Evolutionary conservation across 2,888 invertebrate genomes (phyloP).

Genomic region (Rhodophaea formosa): DNA sequence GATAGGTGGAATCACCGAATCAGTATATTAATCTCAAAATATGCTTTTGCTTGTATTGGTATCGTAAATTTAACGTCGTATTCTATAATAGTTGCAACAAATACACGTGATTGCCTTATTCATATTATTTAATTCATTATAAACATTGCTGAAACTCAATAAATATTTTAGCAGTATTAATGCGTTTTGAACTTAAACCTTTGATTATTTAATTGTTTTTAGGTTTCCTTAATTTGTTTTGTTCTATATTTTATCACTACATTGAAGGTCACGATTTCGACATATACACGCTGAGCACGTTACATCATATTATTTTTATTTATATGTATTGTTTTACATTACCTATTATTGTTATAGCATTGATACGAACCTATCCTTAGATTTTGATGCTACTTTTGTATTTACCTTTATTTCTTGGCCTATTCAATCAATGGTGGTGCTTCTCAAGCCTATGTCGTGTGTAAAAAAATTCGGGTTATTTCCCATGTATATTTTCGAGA

Average conservation of each 20-base stretch:
- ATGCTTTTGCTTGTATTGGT: slow-evolving; percentile 69
- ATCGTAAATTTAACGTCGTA: slow-evolving; percentile 62
- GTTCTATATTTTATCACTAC: not conserved
- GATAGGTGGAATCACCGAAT: slow-evolving; percentile 67
- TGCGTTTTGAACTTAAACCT: slow-evolving; percentile 33
- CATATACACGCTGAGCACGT: no score
- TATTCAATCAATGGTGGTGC: no score
- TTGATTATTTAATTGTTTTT: not conserved
- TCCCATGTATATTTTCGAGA: no score
- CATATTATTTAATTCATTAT: slow-evolving; percentile 69
- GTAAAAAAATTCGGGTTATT: no score
- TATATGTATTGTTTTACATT: no score
- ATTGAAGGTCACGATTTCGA: not conserved
- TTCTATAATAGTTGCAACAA: slow-evolving; percentile 70
- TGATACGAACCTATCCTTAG: no score
- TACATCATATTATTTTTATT: no score
- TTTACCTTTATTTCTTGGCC: no score
- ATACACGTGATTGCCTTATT: slow-evolving; percentile 77
- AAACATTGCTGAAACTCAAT: slow-evolving; percentile 73
- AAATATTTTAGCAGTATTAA: slow-evolving; percentile 71
- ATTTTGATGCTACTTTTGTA: no score
- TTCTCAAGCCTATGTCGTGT: no score
- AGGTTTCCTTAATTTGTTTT: not conserved
- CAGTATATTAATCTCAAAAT: slow-evolving; percentile 69
- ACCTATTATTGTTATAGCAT: no score